Percentiles rank a stretch among this genome's conserved stretches.
phyloP scores from a whole-genome alignment of 2,113 vertebrate genomes.

The Pterocles burchelli region DNA sequence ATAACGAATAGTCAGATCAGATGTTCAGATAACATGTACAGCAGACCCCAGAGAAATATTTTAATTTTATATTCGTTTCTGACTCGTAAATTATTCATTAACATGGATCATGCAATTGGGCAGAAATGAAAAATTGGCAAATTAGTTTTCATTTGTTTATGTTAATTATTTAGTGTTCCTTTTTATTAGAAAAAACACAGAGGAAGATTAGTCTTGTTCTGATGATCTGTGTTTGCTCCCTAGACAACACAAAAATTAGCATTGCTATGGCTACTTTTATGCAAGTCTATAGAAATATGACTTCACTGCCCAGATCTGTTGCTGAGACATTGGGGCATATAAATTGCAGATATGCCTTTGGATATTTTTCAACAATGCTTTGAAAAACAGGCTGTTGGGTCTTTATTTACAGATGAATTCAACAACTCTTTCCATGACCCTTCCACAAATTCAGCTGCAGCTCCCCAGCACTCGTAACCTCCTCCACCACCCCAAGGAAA shows the following conservation, averaged over 20 bases:
- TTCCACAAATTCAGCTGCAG: neutral
- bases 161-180: constrained; percentile 71
- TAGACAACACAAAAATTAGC: neutral
- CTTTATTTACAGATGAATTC: neutral
- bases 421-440: neutral
- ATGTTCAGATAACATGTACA: constrained; percentile 35
- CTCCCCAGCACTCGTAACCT: neutral
- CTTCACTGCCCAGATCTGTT: neutral
- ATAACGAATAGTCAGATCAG: constrained; percentile 39
- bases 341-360: neutral
- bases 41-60: constrained; percentile 57
- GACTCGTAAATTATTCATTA: constrained; percentile 77
- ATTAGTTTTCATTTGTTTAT: constrained; percentile 78
- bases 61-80: constrained; percentile 64
- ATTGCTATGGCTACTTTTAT: neutral
- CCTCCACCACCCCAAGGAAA: neutral
- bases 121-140: constrained; percentile 70
- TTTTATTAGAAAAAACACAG: constrained; percentile 45
- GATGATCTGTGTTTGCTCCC: neutral
- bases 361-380: neutral
- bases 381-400: neutral
- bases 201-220: constrained; percentile 10
- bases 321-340: neutral
- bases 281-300: neutral
- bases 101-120: constrained; percentile 25